Conservation (phyloP, 2,797 vertebrate genomes). For the Onychomys arenicola region DNA sequence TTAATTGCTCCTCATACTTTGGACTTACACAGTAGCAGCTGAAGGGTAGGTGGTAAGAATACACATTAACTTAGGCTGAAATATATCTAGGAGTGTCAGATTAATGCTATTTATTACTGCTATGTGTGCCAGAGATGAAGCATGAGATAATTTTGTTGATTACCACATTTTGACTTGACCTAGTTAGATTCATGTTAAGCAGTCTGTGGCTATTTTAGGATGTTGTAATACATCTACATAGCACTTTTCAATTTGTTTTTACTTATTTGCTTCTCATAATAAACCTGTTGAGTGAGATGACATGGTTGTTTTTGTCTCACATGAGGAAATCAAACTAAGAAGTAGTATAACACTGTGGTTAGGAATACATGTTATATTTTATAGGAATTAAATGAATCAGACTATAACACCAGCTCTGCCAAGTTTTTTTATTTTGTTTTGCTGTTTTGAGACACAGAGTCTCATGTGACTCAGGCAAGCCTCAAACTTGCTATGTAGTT, state of each 20-base stretch:
- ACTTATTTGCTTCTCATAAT: slow-evolving; percentile 17
- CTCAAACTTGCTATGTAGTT: not conserved
- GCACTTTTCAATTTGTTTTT: slow-evolving; percentile 55
- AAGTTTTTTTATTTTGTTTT: not conserved
- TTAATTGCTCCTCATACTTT: slow-evolving; percentile 15
- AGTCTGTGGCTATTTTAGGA: slow-evolving; percentile 36
- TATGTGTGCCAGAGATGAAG: slow-evolving; percentile 28
- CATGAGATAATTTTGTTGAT: slow-evolving; percentile 59
- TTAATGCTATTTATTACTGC: not conserved
- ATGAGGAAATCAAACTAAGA: slow-evolving; percentile 47
- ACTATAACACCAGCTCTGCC: not conserved
- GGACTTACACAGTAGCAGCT: not conserved
- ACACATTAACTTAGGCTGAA: slow-evolving; percentile 4
- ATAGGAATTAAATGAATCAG: slow-evolving; percentile 2
- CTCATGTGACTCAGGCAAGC: not conserved
- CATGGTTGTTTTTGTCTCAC: slow-evolving; percentile 25
- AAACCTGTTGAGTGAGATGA: slow-evolving; percentile 60
- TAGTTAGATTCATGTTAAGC: slow-evolving; percentile 54
- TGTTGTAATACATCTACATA: slow-evolving; percentile 54
- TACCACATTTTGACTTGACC: slow-evolving; percentile 63
- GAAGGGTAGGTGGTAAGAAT: not conserved
- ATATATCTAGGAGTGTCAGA: slow-evolving; percentile 14
- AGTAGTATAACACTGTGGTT: not conserved
- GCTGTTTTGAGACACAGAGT: not conserved
- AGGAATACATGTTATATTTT: slow-evolving; percentile 29